Conservation (phyloP, 2,113 vertebrate genomes). For the Pterocles orientalis region DNA sequence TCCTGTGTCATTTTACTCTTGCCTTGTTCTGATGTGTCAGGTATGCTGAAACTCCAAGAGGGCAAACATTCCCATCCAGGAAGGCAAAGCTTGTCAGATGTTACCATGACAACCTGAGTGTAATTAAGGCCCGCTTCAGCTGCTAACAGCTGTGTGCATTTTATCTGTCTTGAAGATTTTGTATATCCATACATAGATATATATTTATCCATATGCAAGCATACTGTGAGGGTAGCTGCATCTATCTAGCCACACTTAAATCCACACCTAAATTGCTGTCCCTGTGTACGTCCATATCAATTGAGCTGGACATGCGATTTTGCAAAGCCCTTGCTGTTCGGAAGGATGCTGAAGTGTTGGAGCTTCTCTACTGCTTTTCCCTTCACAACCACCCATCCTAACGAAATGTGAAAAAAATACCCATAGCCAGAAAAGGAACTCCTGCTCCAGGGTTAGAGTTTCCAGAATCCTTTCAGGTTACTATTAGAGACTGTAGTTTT, state of each 20-base stretch:
- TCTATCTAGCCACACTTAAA: neutral
- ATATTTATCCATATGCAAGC: neutral
- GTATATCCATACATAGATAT: neutral
- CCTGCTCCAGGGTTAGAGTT: neutral
- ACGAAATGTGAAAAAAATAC: neutral
- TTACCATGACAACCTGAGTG: constrained; percentile 80
- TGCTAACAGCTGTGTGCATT: constrained; percentile 81
- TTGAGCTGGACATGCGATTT: neutral
- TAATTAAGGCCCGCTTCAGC: constrained; percentile 82
- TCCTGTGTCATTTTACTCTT: neutral
- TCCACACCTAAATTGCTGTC: neutral
- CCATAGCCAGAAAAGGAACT: neutral
- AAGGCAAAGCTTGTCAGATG: constrained; percentile 76
- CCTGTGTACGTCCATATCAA: neutral
- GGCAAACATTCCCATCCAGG: constrained; percentile 70
- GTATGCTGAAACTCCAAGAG: constrained; percentile 31
- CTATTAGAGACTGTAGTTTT: neutral
- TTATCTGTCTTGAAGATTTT: constrained; percentile 73
- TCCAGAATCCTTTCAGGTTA: neutral
- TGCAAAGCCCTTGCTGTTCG: constrained; percentile 50
- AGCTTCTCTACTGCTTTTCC: neutral
- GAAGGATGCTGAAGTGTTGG: neutral
- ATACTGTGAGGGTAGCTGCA: neutral
- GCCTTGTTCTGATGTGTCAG: neutral
- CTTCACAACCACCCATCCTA: neutral